These are phyloP conservation scores for Trematomus bernacchii DNA, from an alignment of 2,797 vertebrate genomes.

Conservation along the genomic window DNA sequence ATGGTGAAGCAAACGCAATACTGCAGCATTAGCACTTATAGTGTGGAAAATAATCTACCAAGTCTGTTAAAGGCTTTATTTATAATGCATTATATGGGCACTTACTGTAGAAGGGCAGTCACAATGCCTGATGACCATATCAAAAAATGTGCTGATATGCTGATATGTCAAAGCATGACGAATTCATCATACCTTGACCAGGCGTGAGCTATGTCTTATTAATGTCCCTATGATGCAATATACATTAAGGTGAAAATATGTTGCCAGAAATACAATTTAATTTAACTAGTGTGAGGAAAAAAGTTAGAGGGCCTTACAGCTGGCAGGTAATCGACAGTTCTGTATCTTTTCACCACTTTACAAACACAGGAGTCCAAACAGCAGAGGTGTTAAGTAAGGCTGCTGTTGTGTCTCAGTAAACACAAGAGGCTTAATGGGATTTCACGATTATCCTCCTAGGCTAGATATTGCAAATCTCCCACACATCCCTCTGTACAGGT, in stretches of 20 bases:
- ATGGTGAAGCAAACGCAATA: constrained; percentile 11
- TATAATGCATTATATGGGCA: constrained; percentile 41
- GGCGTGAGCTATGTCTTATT: constrained; percentile 30
- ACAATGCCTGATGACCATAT: constrained; percentile 30
- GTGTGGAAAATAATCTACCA: constrained; percentile 1
- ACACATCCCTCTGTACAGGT: constrained; percentile 62
- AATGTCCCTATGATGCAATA: constrained; percentile 21
- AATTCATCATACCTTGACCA: constrained; percentile 13
- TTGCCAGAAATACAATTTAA: not conserved
- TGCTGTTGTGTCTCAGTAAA: constrained; percentile 81
- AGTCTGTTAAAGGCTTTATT: constrained; percentile 20
- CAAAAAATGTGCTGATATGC: constrained; percentile 44
- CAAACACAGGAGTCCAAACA: constrained; percentile 52
- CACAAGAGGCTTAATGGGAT: constrained; percentile 80
- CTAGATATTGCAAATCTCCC: constrained; percentile 76
- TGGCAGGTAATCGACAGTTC: constrained; percentile 52
- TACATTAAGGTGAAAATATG: not conserved
- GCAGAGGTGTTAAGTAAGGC: constrained; percentile 68
- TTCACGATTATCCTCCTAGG: constrained; percentile 78
- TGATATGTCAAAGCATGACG: constrained; percentile 28
- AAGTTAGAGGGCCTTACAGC: constrained; percentile 9
- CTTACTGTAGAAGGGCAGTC: constrained; percentile 12
- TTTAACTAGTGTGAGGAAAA: constrained; percentile 6
- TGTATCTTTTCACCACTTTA: constrained; percentile 34
- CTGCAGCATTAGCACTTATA: constrained; percentile 35